A percentile compares a stretch with the other conserved stretches of the same genome.
Conservation (phyloP, 2,888 invertebrate genomes). For the Dendrolimus houi region DNA sequence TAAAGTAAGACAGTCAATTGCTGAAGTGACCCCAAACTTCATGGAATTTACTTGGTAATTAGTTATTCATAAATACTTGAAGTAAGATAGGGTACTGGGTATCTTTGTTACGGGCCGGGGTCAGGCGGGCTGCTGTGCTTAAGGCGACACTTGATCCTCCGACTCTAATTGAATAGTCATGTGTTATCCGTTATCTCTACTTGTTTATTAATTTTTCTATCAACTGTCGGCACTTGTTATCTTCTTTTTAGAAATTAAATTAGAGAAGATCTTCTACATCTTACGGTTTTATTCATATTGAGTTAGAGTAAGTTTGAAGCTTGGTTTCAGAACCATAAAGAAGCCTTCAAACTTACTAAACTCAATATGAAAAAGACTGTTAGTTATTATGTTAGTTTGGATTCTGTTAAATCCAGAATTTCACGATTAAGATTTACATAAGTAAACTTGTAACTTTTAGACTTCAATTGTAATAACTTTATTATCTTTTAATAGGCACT, state of each 20-base stretch:
- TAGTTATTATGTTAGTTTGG: too few species aligned
- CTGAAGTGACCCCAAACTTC: constrained; percentile 21
- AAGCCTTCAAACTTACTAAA: too few species aligned
- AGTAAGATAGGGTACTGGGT: constrained; percentile 22
- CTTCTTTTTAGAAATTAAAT: constrained; percentile 5
- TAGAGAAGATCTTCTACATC: too few species aligned
- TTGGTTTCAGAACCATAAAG: too few species aligned
- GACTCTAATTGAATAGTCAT: constrained; percentile 52
- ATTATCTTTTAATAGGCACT: too few species aligned
- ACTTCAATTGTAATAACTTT: too few species aligned
- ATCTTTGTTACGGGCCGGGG: constrained; percentile 18
- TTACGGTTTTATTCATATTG: too few species aligned
- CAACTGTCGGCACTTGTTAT: constrained; percentile 40
- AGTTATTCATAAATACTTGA: constrained; percentile 40
- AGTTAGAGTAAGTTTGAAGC: too few species aligned
- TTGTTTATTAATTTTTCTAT: constrained; percentile 59
- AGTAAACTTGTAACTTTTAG: too few species aligned
- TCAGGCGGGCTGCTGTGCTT: constrained; percentile 40
- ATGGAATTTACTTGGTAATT: constrained; percentile 50
- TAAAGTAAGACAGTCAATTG: neutral
- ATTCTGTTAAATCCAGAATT: too few species aligned
- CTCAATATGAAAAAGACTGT: too few species aligned
- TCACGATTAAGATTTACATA: too few species aligned
- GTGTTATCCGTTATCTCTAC: constrained; percentile 53
- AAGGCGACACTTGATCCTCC: constrained; percentile 42